Base-by-base conservation (phyloP, 2,113 vertebrate species). In the Centropus bengalensis region DNA sequence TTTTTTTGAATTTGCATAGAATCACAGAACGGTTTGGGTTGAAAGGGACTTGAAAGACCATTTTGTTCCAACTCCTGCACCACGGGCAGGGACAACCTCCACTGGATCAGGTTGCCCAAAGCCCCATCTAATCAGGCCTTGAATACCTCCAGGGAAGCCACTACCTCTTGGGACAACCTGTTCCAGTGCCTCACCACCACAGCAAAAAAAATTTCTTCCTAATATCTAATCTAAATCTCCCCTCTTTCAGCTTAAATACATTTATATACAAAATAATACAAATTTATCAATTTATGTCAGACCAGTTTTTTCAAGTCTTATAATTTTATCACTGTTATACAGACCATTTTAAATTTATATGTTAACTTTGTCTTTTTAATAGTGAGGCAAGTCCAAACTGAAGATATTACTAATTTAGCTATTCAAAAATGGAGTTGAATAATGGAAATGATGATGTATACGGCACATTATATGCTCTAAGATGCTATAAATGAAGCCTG, bases 371-470 rank as follows among this genome's bases (percentile, higher is more conserved):
- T 79, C 21, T 68, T 55, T 77, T 92, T 75, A 86, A 82, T 45
- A 82, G 45, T 11, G 40, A 85, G 14, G 24, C 68, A 79, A 80
- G 92, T 82, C 23, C 70, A 88, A 86, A 84, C 10, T 33, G 33
- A 91, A 59, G 12, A 8, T 40, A 93, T 30, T 88, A 84, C n/a
- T 89, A 95, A 82, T 69, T 83, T 91, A 76, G 27, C 20, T 70
- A 85, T 26, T 55, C 80, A 47, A 58, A 94, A 91, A 75, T 7
- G 6, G 32, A 94, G 67, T 20, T 69, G 36, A 27, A 36, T 33
- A 71, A 91, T 64, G 64, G 38, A 89, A 88, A 60, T 42, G 11
- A 73, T 20, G 36, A 78, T 32, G 40, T 64, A 62, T 49, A 58
- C 17, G 81, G 63, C 40, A 82, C 1, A 2, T 69, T 63, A 23